Conservation (phyloP, 2,113 vertebrate genomes). For the Coryphaenoides rupestris region DNA sequence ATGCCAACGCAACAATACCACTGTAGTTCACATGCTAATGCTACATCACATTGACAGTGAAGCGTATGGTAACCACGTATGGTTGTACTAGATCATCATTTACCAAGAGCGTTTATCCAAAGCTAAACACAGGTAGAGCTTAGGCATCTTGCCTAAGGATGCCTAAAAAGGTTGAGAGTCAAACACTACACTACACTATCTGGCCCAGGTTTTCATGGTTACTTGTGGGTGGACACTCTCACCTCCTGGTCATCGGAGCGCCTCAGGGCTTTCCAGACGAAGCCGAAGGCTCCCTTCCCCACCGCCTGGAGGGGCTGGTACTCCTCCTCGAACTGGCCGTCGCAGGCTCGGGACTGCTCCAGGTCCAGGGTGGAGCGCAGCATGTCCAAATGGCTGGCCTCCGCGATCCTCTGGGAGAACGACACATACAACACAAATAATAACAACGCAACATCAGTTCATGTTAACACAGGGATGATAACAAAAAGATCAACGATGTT, state of each 20-base stretch:
- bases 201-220: background rate
- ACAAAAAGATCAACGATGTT: background rate
- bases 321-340: constrained; percentile 80
- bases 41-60: background rate
- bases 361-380: constrained; percentile 71
- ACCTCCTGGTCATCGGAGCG: constrained; percentile 79
- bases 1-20: no score
- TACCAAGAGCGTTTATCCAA: no score
- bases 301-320: constrained; percentile 79
- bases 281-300: constrained; percentile 91
- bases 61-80: no score
- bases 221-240: background rate
- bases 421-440: background rate
- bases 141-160: no score
- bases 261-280: constrained; percentile 84
- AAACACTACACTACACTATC: no score
- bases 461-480: background rate
- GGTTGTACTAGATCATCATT: no score
- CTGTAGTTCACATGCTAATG: no score
- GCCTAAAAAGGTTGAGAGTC: no score
- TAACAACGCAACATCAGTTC: background rate
- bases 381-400: constrained; percentile 62
- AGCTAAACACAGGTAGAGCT: no score
- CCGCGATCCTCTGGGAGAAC: constrained; percentile 60
- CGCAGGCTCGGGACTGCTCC: constrained; percentile 80